phyloP scores from a whole-genome alignment of 2,888 invertebrate genomes.

The Pimpla rufipes region DNA sequence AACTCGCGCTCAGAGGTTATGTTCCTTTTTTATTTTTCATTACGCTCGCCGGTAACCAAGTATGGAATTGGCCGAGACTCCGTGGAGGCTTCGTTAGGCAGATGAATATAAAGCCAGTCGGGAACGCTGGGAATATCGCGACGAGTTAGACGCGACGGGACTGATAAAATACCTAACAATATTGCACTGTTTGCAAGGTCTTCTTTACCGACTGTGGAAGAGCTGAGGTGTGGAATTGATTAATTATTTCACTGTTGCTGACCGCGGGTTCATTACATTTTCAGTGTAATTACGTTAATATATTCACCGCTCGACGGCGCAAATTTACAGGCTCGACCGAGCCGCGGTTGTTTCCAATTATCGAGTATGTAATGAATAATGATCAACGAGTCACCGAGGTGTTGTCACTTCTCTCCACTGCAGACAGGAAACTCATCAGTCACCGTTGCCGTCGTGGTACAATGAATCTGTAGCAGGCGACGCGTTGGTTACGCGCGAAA shows the following conservation, averaged over 20 bases:
- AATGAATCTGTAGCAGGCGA: not conserved
- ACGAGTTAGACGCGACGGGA: conserved; percentile 10
- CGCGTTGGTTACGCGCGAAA: not conserved
- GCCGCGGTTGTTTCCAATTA: conserved; percentile 20
- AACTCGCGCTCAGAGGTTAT: conserved; percentile 65
- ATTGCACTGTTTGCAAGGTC: not conserved
- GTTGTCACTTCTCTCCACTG: not conserved
- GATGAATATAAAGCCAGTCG: conserved; percentile 27
- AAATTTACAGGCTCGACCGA: not conserved
- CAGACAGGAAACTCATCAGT: not conserved
- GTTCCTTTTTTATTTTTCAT: conserved; percentile 44
- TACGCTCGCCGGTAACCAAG: conserved; percentile 61
- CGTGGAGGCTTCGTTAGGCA: conserved; percentile 58
- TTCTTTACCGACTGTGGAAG: not conserved
- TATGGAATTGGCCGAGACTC: conserved; percentile 69
- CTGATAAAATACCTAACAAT: conserved; percentile 22
- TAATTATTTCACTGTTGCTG: conserved; percentile 4
- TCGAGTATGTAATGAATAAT: conserved; percentile 13
- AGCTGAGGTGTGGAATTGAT: too few species aligned
- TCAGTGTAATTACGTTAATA: conserved; percentile 11
- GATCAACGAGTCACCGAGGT: conserved; percentile 13
- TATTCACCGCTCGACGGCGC: not conserved
- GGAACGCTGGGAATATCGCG: conserved; percentile 9
- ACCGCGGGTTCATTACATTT: not conserved
- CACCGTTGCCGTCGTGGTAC: not conserved